phyloP scores from a whole-genome alignment of 1,140 invertebrate genomes.

The Gerris buenoi region DNA sequence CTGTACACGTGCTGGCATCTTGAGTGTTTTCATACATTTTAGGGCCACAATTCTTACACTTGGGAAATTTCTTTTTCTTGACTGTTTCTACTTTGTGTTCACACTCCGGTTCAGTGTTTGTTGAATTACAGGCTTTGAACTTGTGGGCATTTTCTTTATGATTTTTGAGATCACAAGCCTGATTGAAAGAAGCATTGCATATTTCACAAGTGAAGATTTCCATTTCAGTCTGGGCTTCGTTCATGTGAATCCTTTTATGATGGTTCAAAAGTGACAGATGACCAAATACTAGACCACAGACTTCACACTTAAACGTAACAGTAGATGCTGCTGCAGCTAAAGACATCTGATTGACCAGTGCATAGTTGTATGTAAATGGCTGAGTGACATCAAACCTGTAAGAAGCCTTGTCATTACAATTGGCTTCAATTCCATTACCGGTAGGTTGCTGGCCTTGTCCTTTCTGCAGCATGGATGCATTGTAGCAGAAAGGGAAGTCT shows the following conservation, averaged over 20 bases:
- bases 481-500: slow-evolving; percentile 39
- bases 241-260: slow-evolving; percentile 56
- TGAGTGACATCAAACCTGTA: slow-evolving; percentile 39
- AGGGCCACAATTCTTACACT: slow-evolving; percentile 23
- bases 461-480: slow-evolving; percentile 39
- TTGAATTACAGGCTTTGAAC: slow-evolving; percentile 15
- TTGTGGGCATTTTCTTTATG: slow-evolving; percentile 22
- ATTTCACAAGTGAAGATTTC: slow-evolving; percentile 23
- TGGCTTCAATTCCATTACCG: slow-evolving; percentile 23
- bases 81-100: slow-evolving; percentile 30
- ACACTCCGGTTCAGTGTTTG: slow-evolving; percentile 34
- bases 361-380: slow-evolving; percentile 37
- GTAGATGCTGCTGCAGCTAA: slow-evolving; percentile 48
- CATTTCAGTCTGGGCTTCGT: neutral
- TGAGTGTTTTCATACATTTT: slow-evolving; percentile 7
- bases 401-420: slow-evolving; percentile 36
- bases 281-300: slow-evolving; percentile 65
- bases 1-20: neutral
- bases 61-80: slow-evolving; percentile 27
- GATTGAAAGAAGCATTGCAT: slow-evolving; percentile 23
- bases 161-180: slow-evolving; percentile 24
- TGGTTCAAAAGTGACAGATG: slow-evolving; percentile 60
- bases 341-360: slow-evolving; percentile 39
- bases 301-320: slow-evolving; percentile 71
- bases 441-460: slow-evolving; percentile 28